These are phyloP conservation scores for Salvelinus namaycush DNA, from an alignment of 2,113 vertebrate genomes.

Conservation along the genomic window DNA sequence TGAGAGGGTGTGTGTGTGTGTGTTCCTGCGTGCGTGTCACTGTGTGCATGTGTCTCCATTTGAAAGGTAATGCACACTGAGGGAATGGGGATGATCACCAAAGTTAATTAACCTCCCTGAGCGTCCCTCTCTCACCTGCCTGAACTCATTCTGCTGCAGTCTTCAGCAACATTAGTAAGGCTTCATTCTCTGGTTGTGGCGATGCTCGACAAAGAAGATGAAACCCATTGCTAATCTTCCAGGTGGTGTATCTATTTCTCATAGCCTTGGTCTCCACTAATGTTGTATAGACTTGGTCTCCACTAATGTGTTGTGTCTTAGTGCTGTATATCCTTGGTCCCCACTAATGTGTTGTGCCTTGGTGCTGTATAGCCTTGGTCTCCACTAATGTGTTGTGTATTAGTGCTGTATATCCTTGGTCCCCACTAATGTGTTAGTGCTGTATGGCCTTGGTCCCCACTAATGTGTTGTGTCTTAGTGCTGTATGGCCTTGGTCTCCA, in stretches of 20 bases:
- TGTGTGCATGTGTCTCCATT: constrained; percentile 65
- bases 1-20: constrained; percentile 59
- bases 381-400: too few species aligned
- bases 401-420: too few species aligned
- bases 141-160: constrained; percentile 66
- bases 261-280: background rate
- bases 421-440: too few species aligned
- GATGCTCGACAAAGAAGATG: constrained; percentile 34
- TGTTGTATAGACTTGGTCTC: background rate
- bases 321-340: background rate
- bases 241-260: constrained; percentile 8
- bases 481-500: too few species aligned
- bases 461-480: too few species aligned
- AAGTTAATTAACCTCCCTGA: constrained; percentile 86
- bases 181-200: constrained; percentile 60
- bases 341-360: too few species aligned
- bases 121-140: constrained; percentile 80
- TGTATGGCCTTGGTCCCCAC: too few species aligned
- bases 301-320: too few species aligned
- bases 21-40: too few species aligned
- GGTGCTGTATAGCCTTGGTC: too few species aligned
- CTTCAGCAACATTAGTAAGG: constrained; percentile 65
- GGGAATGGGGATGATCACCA: constrained; percentile 75
- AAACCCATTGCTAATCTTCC: constrained; percentile 22
- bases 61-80: constrained; percentile 88